Evolutionary conservation across 2,888 invertebrate species (phyloP).

Genomic region (Lasioglossum marginatum): DNA sequence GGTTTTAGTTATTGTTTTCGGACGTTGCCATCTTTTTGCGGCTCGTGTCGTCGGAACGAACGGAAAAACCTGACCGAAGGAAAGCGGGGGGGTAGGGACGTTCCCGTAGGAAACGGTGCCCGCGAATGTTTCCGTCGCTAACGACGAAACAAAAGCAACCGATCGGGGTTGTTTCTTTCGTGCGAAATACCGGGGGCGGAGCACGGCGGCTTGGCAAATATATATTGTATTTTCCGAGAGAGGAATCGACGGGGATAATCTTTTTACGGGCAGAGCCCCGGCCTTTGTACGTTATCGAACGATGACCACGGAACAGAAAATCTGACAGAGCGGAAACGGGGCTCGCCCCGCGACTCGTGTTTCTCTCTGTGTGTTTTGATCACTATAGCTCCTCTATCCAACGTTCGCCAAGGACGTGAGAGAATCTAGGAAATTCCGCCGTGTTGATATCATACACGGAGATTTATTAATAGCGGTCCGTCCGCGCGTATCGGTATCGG

Average conservation of each 20-base stretch:
- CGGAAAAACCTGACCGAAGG: background rate
- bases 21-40: conserved; percentile 17
- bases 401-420: conserved; percentile 28
- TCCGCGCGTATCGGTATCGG: background rate
- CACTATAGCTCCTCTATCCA: background rate
- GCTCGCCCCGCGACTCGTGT: conserved; percentile 8
- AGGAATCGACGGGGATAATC: conserved; percentile 19
- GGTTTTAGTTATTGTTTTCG: conserved; percentile 35
- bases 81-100: background rate
- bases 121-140: conserved; percentile 7
- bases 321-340: conserved; percentile 40
- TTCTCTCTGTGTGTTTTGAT: background rate
- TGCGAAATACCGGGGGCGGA: background rate
- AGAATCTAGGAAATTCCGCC: conserved; percentile 46
- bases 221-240: background rate
- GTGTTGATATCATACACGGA: conserved; percentile 36
- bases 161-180: conserved; percentile 14
- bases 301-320: conserved; percentile 25
- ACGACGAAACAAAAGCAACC: conserved; percentile 6
- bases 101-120: background rate
- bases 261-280: background rate
- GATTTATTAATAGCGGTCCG: conserved; percentile 40
- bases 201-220: background rate
- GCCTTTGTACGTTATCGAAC: conserved; percentile 6
- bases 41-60: background rate